Evolutionary conservation across 2,888 invertebrate species (phyloP).

Genomic region (Acleris holmiana): DNA sequence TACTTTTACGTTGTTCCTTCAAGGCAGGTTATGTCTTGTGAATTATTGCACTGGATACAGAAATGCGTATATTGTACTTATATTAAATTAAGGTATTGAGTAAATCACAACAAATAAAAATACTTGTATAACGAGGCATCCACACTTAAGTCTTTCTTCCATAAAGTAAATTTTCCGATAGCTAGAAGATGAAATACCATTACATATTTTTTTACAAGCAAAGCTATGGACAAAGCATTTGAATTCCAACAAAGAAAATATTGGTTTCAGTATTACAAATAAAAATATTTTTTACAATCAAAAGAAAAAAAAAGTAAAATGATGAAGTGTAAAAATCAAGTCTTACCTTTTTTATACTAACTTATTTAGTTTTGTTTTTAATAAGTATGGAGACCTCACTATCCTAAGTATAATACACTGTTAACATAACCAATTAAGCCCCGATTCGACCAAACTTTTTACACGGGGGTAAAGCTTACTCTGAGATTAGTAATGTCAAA

Average conservation of each 20-base stretch:
- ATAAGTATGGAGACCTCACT: conserved; percentile 4
- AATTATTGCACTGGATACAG: conserved; percentile 9
- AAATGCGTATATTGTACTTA: conserved; percentile 21
- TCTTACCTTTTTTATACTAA: too few species aligned
- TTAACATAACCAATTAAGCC: background rate
- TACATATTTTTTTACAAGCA: too few species aligned
- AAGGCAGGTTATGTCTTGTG: background rate
- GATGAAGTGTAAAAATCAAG: background rate
- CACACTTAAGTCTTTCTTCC: conserved; percentile 6
- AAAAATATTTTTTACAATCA: too few species aligned
- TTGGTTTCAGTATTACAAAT: too few species aligned
- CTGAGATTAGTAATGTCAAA: too few species aligned
- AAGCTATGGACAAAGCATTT: too few species aligned
- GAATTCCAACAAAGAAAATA: too few species aligned
- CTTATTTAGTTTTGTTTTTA: background rate
- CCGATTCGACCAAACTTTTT: too few species aligned
- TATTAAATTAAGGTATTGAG: conserved; percentile 9
- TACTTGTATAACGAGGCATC: conserved; percentile 23
- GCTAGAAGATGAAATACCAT: too few species aligned
- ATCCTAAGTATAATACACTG: background rate
- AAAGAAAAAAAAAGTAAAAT: too few species aligned
- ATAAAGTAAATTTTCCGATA: background rate
- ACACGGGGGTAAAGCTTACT: too few species aligned
- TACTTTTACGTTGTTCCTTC: background rate
- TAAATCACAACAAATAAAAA: conserved; percentile 27